phyloP scores from a whole-genome alignment of 2,113 vertebrate genomes.

The Ceyx margarethae region DNA sequence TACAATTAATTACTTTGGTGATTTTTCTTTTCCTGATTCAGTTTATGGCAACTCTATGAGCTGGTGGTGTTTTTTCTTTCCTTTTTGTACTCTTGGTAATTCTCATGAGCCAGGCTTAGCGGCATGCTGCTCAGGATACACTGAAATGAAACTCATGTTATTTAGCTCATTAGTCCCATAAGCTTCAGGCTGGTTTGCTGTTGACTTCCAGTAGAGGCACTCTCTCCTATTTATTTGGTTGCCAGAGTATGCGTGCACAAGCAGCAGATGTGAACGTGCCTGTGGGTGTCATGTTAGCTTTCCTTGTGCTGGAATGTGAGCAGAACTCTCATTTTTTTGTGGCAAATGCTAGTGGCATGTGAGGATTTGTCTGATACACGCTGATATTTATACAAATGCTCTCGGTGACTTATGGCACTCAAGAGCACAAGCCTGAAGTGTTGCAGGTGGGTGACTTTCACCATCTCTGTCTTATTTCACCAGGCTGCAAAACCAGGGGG shows the following conservation, averaged over 20 bases:
- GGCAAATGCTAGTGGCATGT: background rate
- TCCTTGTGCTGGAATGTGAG: background rate
- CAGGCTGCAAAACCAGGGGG: background rate
- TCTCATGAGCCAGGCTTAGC: background rate
- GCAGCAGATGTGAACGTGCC: background rate
- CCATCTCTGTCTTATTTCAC: background rate
- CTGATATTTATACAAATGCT: background rate
- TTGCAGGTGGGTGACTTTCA: background rate
- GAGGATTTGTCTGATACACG: background rate
- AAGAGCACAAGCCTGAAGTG: background rate
- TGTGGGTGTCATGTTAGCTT: background rate
- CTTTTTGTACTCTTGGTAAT: background rate
- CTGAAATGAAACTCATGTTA: accelerated
- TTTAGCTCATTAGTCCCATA: background rate
- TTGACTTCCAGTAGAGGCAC: background rate
- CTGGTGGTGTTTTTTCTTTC: background rate
- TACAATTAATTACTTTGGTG: background rate
- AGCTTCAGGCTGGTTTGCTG: background rate
- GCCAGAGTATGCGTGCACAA: accelerated
- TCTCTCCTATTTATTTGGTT: background rate
- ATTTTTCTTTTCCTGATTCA: background rate
- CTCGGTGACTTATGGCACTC: background rate
- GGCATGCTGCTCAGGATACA: background rate
- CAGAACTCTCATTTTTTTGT: background rate
- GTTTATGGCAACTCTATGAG: background rate